phyloP scores from a whole-genome alignment of 2,888 invertebrate species.

The Axea sp. region DNA sequence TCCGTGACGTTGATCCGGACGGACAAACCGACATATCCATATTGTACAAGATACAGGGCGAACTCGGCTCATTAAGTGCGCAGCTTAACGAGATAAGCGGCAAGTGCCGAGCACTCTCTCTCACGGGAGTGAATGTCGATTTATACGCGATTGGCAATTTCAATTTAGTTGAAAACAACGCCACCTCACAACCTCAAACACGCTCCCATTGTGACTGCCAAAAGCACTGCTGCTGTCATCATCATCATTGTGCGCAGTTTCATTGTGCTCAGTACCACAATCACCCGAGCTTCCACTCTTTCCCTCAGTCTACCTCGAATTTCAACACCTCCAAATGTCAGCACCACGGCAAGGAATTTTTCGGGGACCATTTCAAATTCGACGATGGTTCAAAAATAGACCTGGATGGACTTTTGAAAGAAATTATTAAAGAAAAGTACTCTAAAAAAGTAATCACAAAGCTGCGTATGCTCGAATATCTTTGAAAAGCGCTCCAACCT shows the following conservation, averaged over 20 bases:
- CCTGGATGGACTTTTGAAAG: too few species aligned
- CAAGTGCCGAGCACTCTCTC: slow-evolving; percentile 36
- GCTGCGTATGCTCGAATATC: too few species aligned
- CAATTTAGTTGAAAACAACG: neutral
- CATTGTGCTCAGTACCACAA: neutral
- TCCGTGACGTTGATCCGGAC: slow-evolving; percentile 36
- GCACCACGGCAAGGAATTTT: too few species aligned
- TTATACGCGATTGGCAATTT: slow-evolving; percentile 28
- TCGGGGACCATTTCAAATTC: too few species aligned
- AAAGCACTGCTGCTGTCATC: neutral
- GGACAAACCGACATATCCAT: slow-evolving; percentile 47
- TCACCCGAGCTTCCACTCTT: too few species aligned
- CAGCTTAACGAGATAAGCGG: slow-evolving; percentile 56
- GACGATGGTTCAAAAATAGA: too few species aligned
- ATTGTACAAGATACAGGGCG: slow-evolving; percentile 45
- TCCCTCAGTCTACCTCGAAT: too few species aligned
- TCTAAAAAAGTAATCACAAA: too few species aligned
- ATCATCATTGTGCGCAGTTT: slow-evolving; percentile 8
- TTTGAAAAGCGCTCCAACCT: too few species aligned
- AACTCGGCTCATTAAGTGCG: slow-evolving; percentile 33
- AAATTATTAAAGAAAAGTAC: too few species aligned
- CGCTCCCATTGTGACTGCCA: neutral
- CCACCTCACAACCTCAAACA: slow-evolving; percentile 1
- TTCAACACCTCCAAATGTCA: too few species aligned
- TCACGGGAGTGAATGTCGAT: slow-evolving; percentile 28